Base-by-base conservation (phyloP, 37 sponge, comb jelly and placozoan species). In the Amphimedon queenslandica region DNA sequence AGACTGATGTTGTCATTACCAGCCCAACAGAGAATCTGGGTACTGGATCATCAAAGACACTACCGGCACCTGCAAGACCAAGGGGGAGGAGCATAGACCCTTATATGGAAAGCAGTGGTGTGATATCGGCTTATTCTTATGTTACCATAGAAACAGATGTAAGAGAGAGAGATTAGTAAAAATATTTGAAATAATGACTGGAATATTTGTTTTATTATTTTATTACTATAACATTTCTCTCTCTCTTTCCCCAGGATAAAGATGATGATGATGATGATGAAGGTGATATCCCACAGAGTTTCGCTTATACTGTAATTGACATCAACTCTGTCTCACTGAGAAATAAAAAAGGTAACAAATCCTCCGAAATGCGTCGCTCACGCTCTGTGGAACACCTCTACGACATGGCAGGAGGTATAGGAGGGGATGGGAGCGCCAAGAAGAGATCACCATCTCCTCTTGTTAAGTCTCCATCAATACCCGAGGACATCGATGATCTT, bases 31-130 rank as follows among this genome's bases (percentile, higher is more conserved):
- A n/a, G n/a, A n/a, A n/a, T n/a, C n/a, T n/a, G n/a, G n/a, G n/a
- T n/a, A 47, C 13, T 47, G 53, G 8, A 13, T 18, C 8, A 47
- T 18, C 13, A 13, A 47, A 47, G 53, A 47, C 13, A 18, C 13
- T 18, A 18, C 8, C 53, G 8, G 13, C 13, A 18, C 53, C 53
- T 47, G 53, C 53, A 18, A 8, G 53, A 47, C 53, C 53, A 47
- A 8, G 53, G 8, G 53, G 53, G 13, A 47, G 13, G 13, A 18
- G 13, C 8, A 13, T 47, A 47, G 53, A 47, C 13, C 53, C 53
- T 47, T 47, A 47, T 47, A 47, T 47, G 53, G 53, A 47, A 47
- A 47, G n/a, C n/a, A n/a, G n/a, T n/a, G n/a, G n/a, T n/a, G n/a
- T n/a, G n/a, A n/a, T n/a, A n/a, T n/a, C n/a, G n/a, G n/a, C n/a